phyloP scores from a whole-genome alignment of 2,113 vertebrate genomes.

The Catharus bicknelli region DNA sequence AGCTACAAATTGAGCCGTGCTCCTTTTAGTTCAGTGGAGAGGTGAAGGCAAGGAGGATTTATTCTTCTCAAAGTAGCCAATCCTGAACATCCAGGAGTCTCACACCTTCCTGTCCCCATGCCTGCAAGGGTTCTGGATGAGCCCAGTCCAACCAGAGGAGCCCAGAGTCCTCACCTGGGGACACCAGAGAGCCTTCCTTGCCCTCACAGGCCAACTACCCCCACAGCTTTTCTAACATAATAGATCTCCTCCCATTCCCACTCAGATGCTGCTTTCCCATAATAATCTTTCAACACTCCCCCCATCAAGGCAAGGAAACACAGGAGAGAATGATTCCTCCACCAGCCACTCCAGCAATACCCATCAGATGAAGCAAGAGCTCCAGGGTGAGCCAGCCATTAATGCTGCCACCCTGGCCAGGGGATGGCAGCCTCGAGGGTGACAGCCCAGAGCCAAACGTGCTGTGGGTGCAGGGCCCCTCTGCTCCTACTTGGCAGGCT shows the following conservation, averaged over 20 bases:
- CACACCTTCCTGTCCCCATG: background rate
- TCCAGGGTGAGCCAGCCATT: fast-evolving
- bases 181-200: background rate
- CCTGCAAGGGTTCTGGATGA: background rate
- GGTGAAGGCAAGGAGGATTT: background rate
- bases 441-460: fast-evolving
- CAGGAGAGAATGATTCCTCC: background rate
- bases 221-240: fast-evolving
- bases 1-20: background rate
- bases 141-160: fast-evolving
- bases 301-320: background rate
- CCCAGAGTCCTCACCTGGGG: background rate
- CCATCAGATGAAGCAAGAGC: background rate
- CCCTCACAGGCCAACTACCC: background rate
- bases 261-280: background rate
- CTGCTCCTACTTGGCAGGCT: background rate
- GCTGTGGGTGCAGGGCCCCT: background rate
- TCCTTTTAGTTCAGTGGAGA: conserved; percentile 17
- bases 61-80: background rate
- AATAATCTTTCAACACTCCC: background rate
- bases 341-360: background rate
- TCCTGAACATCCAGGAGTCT: background rate
- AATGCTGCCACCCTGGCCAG: background rate
- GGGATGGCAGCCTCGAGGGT: background rate
- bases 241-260: background rate